A percentile compares a stretch with the other conserved stretches of the same genome.
Conservation (phyloP, 1,140 invertebrate species). For the Zophobas atratus region DNA sequence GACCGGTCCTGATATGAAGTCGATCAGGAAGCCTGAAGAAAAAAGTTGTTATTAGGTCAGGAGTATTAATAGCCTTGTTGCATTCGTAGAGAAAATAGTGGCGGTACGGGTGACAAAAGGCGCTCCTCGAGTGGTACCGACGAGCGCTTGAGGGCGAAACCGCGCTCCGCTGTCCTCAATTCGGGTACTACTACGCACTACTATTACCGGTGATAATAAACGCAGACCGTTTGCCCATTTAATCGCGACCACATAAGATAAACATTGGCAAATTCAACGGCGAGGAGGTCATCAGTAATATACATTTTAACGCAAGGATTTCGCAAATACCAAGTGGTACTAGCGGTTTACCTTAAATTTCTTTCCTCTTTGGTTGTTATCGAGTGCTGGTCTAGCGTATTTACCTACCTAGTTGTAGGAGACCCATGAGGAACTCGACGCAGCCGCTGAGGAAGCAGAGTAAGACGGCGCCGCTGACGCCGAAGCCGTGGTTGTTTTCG, state of each 20-base stretch:
- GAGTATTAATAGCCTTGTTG: too few relatives aligned
- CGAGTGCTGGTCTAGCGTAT: background rate
- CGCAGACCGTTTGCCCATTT: background rate
- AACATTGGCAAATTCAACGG: constrained; percentile 2
- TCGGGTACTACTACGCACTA: too few relatives aligned
- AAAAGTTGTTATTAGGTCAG: constrained; percentile 11
- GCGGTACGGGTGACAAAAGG: too few relatives aligned
- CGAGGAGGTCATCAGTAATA: constrained; percentile 13
- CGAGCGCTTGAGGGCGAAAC: too few relatives aligned
- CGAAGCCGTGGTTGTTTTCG: constrained; percentile 75
- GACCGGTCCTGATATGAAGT: constrained; percentile 94
- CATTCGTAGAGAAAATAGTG: too few relatives aligned
- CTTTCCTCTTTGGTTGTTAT: constrained; percentile 10
- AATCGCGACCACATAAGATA: background rate
- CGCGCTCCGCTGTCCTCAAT: too few relatives aligned
- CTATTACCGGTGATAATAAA: too few relatives aligned
- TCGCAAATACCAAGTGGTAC: constrained; percentile 9
- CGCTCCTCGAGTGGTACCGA: too few relatives aligned
- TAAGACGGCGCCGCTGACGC: constrained; percentile 83
- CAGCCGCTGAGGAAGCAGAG: constrained; percentile 87
- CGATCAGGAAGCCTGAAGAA: constrained; percentile 86
- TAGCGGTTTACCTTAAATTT: constrained; percentile 10
- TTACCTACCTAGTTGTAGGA: constrained; percentile 84
- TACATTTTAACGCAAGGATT: constrained; percentile 17
- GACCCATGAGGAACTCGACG: constrained; percentile 86